These are phyloP conservation scores for Cephus pygmeus DNA, from an alignment of 2,888 invertebrate species.

Conservation along the genomic window DNA sequence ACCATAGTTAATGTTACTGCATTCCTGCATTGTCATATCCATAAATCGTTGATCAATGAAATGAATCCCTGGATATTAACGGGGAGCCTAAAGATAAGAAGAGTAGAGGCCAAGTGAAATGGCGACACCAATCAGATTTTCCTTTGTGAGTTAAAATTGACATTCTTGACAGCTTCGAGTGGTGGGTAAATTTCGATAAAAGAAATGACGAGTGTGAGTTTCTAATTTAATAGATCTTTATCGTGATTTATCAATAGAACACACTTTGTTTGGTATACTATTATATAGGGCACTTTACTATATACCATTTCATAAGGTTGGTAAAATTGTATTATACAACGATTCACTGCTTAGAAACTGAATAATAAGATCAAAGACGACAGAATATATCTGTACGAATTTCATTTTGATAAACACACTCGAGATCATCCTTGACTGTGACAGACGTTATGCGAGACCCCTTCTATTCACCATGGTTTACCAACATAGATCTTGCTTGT, in stretches of 20 bases:
- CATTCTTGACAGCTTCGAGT: neutral
- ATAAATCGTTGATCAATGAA: neutral
- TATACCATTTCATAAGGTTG: slow-evolving; percentile 2
- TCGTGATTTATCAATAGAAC: neutral
- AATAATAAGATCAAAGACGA: neutral
- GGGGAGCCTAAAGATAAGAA: too few species aligned
- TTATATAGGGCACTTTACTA: slow-evolving; percentile 11
- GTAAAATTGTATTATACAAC: slow-evolving; percentile 5
- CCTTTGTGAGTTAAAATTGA: neutral
- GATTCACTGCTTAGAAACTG: neutral
- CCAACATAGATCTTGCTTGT: neutral
- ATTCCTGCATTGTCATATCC: neutral
- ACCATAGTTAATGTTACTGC: neutral
- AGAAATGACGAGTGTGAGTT: neutral
- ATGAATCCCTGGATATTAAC: neutral
- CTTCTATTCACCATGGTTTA: neutral
- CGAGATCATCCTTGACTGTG: neutral
- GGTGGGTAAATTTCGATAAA: neutral
- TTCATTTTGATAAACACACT: neutral
- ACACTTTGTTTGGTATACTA: neutral
- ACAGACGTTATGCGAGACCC: neutral
- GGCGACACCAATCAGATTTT: neutral
- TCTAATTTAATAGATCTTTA: neutral
- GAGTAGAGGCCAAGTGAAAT: too few species aligned
- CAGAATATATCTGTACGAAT: neutral